Evolutionary conservation across 2,888 invertebrate genomes (phyloP).

Genomic region (Synanthedon vespiformis): DNA sequence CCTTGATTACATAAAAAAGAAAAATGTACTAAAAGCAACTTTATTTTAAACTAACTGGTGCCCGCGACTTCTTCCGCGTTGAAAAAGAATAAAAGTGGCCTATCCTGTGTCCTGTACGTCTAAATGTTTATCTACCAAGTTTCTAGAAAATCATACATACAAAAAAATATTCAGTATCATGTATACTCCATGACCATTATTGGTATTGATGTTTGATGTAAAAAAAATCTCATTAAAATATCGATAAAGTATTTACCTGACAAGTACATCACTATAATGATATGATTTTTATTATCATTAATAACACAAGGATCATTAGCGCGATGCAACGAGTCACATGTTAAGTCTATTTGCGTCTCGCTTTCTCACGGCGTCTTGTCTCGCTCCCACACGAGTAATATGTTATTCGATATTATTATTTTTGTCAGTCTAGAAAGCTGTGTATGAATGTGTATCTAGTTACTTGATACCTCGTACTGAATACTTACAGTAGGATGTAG

Average conservation of each 20-base stretch:
- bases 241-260: slow-evolving; percentile 10
- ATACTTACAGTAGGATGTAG: neutral
- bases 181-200: too few relatives aligned
- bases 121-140: too few relatives aligned
- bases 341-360: slow-evolving; percentile 16
- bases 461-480: neutral
- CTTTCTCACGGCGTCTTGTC: slow-evolving; percentile 12
- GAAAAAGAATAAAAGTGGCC: too few relatives aligned
- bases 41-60: too few relatives aligned
- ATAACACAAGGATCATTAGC: slow-evolving; percentile 39
- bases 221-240: neutral
- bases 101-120: too few relatives aligned
- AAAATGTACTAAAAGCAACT: too few relatives aligned
- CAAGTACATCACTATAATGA: slow-evolving; percentile 15
- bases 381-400: slow-evolving; percentile 8
- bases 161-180: too few relatives aligned
- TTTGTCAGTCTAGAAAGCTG: slow-evolving; percentile 30
- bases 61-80: too few relatives aligned
- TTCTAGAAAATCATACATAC: too few relatives aligned
- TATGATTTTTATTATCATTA: slow-evolving; percentile 24
- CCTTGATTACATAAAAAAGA: too few relatives aligned
- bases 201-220: too few relatives aligned
- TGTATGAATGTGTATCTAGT: neutral
- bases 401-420: slow-evolving; percentile 24
- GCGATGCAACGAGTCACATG: slow-evolving; percentile 18